Base-by-base conservation (phyloP, 2,113 vertebrate genomes). In the Corythoichthys intestinalis region DNA sequence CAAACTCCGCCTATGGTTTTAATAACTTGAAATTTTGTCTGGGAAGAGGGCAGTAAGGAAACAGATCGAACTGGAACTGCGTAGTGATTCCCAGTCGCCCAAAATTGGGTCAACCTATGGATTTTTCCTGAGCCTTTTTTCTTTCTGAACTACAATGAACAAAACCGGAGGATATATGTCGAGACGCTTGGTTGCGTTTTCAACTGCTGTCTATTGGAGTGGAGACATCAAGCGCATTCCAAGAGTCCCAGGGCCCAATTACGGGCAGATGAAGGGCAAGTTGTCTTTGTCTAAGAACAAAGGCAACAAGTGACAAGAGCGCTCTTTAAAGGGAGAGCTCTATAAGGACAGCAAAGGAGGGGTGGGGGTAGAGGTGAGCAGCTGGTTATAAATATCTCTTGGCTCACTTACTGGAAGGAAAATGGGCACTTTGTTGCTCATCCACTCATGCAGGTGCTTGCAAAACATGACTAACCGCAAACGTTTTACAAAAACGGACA, bases 361-460 rank as follows among this genome's bases (percentile, higher is more conserved):
- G 83, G 71, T 62, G 74, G 74, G 63, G 74, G 75, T 80, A 83
- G 85, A 80, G 85, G 86, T 85, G 83, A 89, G 89, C 91, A 92
- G 91, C 87, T 92, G 91, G 87, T 89, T 89, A 92, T 88, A 91
- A 91, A 92, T 89, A 92, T 89, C 90, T 90, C 90, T 86, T 90
- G 89, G 88, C 87, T 90, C 86, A 90, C 86, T 91, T 91, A 90
- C 91, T 92, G 91, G 90, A 91, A 91, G 74, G 86, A 89, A 87
- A 86, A 90, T 88, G 76, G 87, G 85, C 81, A 90, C 85, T 89
- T 87, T 90, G 86, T 91, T 90, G 83, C 79, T 91, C 83, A 84
- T 90, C 78, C 82, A 89, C 78, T 87, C 80, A 76, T 85, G 88
- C 91, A 92, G 90, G 90, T 91, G 81, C 71, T 89, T 88, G 75